Evolutionary conservation across 2,113 vertebrate genomes (phyloP), one percentile per base, ranked within the genome.

Genomic region (Gobio gobio): DNA sequence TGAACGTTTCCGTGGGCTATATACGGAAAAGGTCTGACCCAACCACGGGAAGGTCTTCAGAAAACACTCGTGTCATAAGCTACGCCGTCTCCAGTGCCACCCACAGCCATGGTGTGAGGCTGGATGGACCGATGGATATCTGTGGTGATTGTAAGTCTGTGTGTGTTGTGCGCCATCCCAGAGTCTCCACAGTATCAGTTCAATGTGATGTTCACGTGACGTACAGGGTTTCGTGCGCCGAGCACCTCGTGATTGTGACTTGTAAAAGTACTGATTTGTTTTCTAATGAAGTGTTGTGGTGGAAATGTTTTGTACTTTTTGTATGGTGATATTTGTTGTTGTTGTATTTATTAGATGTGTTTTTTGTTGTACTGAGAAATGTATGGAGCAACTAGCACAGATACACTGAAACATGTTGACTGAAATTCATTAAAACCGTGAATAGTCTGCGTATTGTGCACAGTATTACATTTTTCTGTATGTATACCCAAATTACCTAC

Each of bases 271-370:
- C 58, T 76, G 64, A 10, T 73, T 63, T 78, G 59, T 66, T 72
- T 47, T n/a, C 56, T 24, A 7, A 51, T 12, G 54, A 56, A 45
- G 75, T 73, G 45, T 83, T 79, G 81, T 86, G 86, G 64, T 89
- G 87, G 56, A 84, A 8, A 16, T 90, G 91, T 92, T 92, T 93
- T 94, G 86, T 92, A 92, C 87, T 9, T 82, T 81, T 83, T 83
- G 63, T 83, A 86, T 79, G 58, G 58, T 91, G 83, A 36, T 88
- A 86, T 24, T 36, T 83, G 66, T 68, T 68, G 18, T 82, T 78
- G 18, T 82, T 78, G 86, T 93, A 91, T 92, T 93, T 92, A 92
- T 91, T 90, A 74, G 78, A 76, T 59, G 49, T 78, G 40, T 70
- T 88, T 26, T 81, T 18, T 58, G 78, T 82, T 78, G 78, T 47